Evolutionary conservation across 2,888 invertebrate genomes (phyloP), one percentile per base, ranked within the genome.

Genomic region (Volucella inflata): DNA sequence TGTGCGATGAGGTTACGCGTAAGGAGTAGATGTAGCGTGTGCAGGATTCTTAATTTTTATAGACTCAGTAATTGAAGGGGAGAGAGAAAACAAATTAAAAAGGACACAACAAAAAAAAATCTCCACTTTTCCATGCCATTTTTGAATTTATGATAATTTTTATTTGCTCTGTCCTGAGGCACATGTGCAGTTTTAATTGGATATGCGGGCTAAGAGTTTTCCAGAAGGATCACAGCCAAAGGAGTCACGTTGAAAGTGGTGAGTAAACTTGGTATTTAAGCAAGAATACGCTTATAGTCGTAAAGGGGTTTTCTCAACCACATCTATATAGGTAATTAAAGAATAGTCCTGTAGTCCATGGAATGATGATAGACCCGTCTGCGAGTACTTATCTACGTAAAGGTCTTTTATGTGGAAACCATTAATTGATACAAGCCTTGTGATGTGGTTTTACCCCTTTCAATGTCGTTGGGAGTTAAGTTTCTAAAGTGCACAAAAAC

Each of bases 171-270:
- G 51, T 50, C 40, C 42, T 68, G 70, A 60, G 75, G 75, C 84
- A 75, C 84, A 84, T 85, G 80, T 80, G 84, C 62, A 50, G 64
- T 17, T 71, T 67, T 80, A 80, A 85, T 85, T 85, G 80, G 57
- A 76, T 59, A 68, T 67, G 42, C 40, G 50, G 42, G 38, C 16
- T 50, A 48, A 17, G 30, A 53, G 40, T 30, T 36, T 68, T 60
- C 17, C 51, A 67, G 53, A 70, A 14, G 72, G 67, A 50, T 51
- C 30, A 71, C 30, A 65, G 65, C 38, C 44, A 44, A 57, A 42
- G 16, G 57, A 51, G 76, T 62, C 17, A 55, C 40, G 30, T 36
- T 65, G 51, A 12, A 51, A n/a, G 36, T 16, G 50, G 12, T 30
- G 4, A 30, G 30, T 6, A 6, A 30, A 6, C 2, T 21, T 30